Base-by-base conservation (phyloP, 2,113 vertebrate species). In the Periophthalmodon schlosseri region DNA sequence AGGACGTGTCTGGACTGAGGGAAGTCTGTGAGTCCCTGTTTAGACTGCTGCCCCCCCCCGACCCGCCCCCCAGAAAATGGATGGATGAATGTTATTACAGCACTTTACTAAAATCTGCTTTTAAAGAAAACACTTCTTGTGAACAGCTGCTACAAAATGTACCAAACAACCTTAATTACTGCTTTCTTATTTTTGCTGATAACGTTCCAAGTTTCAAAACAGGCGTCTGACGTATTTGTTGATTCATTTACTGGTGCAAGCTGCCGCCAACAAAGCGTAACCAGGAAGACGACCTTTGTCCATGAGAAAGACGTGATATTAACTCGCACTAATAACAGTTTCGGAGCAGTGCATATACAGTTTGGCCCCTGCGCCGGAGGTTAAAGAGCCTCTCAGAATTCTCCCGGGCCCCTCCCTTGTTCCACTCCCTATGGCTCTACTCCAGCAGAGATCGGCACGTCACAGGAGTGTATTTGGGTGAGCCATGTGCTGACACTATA, bases 361-460 rank as follows among this genome's bases (percentile, higher is more conserved):
- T 68, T 47, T 68, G 61, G 9, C 63, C 34, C 7, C 18, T 1
- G 18, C 7, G 64, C 20, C 20, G 36, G 63, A 36, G 36, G 36
- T 66, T 44, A 66, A 18, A n/a, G 44, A 66, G 16, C n/a, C 36
- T 66, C 20, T 21, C 18, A 18, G 2, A 9, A 44, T 13, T 49
- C 14, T 23, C 12, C 11, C 13, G 2, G 11, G 39, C 20, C n/a
- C 15, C 66, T 44, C n/a, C 66, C 66, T 33, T 49, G 44, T 11
- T 24, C 66, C 66, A 68, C 66, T 16, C 66, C 66, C 66, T 49
- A 9, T 68, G 66, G 66, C 66, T 13, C 12, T 6, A 2, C 66
- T 68, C 66, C 66, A 47, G 65, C 65, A 68, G 44, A 44, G n/a
- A 39, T 2, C 23, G 33, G 18, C 64, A 67, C 64, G 39, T 67